Percentiles rank a stretch among this genome's conserved stretches.
These are phyloP conservation scores for Agrotis ipsilon DNA, from an alignment of 2,888 invertebrate species.

Conservation along the genomic window DNA sequence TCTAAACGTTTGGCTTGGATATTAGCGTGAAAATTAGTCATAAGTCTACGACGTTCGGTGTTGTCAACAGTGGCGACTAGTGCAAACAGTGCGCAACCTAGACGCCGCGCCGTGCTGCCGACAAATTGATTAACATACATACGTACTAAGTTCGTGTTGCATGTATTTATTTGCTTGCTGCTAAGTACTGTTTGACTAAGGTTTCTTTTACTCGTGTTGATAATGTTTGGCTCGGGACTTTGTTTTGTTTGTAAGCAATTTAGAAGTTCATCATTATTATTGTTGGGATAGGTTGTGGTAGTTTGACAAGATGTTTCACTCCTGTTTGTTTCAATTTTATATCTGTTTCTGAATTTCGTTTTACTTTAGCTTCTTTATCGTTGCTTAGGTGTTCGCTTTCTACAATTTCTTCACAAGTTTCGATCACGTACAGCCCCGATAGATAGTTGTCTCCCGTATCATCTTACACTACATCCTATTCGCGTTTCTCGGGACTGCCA, in stretches of 20 bases:
- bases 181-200: constrained; percentile 53
- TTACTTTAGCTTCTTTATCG: not conserved
- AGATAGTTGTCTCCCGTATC: constrained; percentile 35
- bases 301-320: constrained; percentile 20
- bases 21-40: constrained; percentile 57
- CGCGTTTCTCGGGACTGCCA: constrained; percentile 36
- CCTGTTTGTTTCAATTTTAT: constrained; percentile 11
- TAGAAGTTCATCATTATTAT: constrained; percentile 45
- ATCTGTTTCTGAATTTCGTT: constrained; percentile 8
- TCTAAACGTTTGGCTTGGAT: constrained; percentile 50
- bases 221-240: constrained; percentile 36
- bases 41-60: constrained; percentile 50
- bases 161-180: constrained; percentile 57
- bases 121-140: constrained; percentile 63
- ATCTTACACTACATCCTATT: constrained; percentile 52
- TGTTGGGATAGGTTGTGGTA: constrained; percentile 45
- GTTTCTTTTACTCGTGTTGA: constrained; percentile 48
- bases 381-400: constrained; percentile 18
- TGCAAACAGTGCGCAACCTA: constrained; percentile 50
- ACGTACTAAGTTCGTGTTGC: constrained; percentile 46
- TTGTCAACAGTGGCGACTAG: constrained; percentile 57
- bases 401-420: constrained; percentile 22
- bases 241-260: constrained; percentile 46
- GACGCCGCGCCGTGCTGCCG: constrained; percentile 45
- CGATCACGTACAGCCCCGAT: constrained; percentile 6